Evolutionary conservation across 2,888 invertebrate species (phyloP).

Genomic region (Dryocosmus kuriphilus): DNA sequence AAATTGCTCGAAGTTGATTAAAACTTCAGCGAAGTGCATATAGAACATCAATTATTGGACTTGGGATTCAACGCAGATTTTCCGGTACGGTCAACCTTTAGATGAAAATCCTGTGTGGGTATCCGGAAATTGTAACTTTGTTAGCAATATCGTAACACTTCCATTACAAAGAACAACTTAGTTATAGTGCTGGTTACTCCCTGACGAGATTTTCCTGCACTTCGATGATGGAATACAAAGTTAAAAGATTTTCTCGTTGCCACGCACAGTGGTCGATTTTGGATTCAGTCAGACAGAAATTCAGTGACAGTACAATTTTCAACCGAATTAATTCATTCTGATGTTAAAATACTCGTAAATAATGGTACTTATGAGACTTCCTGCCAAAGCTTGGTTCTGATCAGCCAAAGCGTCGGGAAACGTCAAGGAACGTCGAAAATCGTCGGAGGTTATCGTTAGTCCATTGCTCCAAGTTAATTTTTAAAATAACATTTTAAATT

Average conservation of each 20-base stretch:
- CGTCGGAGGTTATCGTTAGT: too few relatives aligned
- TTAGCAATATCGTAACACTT: slow-evolving; percentile 25
- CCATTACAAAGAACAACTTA: slow-evolving; percentile 23
- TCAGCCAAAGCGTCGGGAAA: too few relatives aligned
- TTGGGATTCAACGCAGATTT: slow-evolving; percentile 17
- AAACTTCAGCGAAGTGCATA: slow-evolving; percentile 20
- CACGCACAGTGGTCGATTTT: too few relatives aligned
- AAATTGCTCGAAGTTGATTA: slow-evolving; percentile 19
- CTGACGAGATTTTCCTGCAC: slow-evolving; percentile 20
- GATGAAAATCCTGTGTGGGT: slow-evolving; percentile 14
- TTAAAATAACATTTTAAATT: too few relatives aligned
- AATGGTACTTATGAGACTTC: too few relatives aligned
- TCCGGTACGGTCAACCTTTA: slow-evolving; percentile 20
- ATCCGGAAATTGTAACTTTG: slow-evolving; percentile 18
- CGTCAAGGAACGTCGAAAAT: too few relatives aligned
- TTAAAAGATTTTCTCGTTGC: not conserved
- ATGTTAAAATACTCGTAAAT: too few relatives aligned
- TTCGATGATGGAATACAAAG: slow-evolving; percentile 12
- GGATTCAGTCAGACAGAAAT: too few relatives aligned
- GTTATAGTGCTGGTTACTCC: slow-evolving; percentile 25
- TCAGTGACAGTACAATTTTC: too few relatives aligned
- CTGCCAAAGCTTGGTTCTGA: too few relatives aligned
- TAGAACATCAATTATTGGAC: slow-evolving; percentile 29
- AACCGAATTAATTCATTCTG: too few relatives aligned
- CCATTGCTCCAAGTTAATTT: too few relatives aligned